A percentile compares a stretch with the other conserved stretches of the same genome.
Conservation (phyloP, 2,888 invertebrate species). For the Colletes collaris region DNA sequence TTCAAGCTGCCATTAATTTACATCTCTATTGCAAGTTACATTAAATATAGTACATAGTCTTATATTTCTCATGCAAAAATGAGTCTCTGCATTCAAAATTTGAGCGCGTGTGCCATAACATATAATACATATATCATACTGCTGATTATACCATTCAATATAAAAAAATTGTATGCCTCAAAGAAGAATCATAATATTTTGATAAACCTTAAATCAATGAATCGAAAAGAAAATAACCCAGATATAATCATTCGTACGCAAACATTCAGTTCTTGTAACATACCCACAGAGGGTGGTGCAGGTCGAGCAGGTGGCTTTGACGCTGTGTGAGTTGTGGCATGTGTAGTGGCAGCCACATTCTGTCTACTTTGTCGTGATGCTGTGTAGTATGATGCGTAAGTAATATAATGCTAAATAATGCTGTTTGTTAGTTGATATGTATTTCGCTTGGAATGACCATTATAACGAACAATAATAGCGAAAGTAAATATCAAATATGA, state of each 20-base stretch:
- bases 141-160: slow-evolving; percentile 21
- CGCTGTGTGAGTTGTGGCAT: slow-evolving; percentile 78
- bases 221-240: slow-evolving; percentile 37
- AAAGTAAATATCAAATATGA: slow-evolving; percentile 3
- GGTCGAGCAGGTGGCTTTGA: slow-evolving; percentile 82
- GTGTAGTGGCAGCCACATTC: slow-evolving; percentile 79
- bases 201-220: slow-evolving; percentile 32
- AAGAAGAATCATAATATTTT: slow-evolving; percentile 22
- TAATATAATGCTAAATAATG: slow-evolving; percentile 61
- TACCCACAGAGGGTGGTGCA: slow-evolving; percentile 82
- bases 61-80: slow-evolving; percentile 47
- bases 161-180: slow-evolving; percentile 25
- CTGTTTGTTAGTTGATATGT: slow-evolving; percentile 43
- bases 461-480: slow-evolving; percentile 17
- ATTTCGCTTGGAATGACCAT: slow-evolving; percentile 21
- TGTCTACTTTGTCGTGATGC: slow-evolving; percentile 81
- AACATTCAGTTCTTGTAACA: slow-evolving; percentile 71
- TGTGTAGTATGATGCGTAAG: slow-evolving; percentile 78
- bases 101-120: slow-evolving; percentile 15
- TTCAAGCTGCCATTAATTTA: neutral
- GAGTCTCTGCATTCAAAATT: slow-evolving; percentile 25
- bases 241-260: slow-evolving; percentile 41
- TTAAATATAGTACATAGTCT: slow-evolving; percentile 19
- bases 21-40: slow-evolving; percentile 2
- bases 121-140: slow-evolving; percentile 20